phyloP scores from a whole-genome alignment of 2,888 invertebrate species.

The Vandiemenella viatica region DNA sequence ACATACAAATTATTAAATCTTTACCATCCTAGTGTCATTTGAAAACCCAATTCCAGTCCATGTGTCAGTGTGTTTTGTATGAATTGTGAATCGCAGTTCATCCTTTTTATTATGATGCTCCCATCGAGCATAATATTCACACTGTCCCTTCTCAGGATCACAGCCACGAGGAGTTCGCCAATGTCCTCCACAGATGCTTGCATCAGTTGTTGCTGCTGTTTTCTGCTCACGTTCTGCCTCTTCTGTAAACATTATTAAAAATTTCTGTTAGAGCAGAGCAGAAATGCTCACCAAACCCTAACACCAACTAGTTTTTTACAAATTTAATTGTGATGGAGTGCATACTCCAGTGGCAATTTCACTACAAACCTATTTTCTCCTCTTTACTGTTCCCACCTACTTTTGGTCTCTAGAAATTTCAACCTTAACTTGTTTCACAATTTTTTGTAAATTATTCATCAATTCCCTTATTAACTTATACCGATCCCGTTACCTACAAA shows the following conservation, averaged over 20 bases:
- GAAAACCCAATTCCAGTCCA: constrained; percentile 91
- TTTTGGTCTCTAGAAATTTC: too few relatives aligned
- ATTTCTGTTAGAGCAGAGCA: too few relatives aligned
- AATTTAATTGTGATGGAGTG: too few relatives aligned
- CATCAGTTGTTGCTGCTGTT: constrained; percentile 25
- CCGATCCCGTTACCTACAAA: too few relatives aligned
- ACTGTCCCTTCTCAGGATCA: constrained; percentile 43
- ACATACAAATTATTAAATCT: too few relatives aligned
- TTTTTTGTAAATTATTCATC: too few relatives aligned
- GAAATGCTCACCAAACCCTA: background rate
- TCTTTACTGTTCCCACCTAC: background rate
- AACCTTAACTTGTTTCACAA: too few relatives aligned
- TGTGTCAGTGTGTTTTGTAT: constrained; percentile 56
- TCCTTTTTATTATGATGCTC: constrained; percentile 53
- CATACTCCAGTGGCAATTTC: too few relatives aligned
- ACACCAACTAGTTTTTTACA: background rate
- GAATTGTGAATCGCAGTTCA: constrained; percentile 63
- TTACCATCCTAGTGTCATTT: constrained; percentile 67
- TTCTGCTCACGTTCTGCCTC: constrained; percentile 8
- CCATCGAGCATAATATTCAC: constrained; percentile 72
- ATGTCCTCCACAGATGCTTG: constrained; percentile 53
- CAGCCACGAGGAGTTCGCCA: constrained; percentile 64
- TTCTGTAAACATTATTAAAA: constrained; percentile 9
- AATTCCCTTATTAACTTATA: too few relatives aligned
- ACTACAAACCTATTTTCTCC: background rate